phyloP scores from a whole-genome alignment of 1,140 invertebrate species.

The Pomacea maculata region DNA sequence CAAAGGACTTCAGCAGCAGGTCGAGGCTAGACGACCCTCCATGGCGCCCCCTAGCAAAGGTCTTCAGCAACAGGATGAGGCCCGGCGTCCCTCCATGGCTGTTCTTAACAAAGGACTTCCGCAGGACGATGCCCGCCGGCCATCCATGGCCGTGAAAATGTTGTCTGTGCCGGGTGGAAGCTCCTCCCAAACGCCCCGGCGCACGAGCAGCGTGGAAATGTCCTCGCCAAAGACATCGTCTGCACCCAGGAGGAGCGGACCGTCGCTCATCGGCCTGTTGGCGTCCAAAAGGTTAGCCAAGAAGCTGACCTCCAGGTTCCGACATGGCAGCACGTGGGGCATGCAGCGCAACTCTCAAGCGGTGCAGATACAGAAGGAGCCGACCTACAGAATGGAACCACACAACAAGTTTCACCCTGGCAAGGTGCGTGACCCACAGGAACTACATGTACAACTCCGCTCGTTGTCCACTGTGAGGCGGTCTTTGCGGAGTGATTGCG shows the following conservation, averaged over 20 bases:
- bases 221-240: not conserved
- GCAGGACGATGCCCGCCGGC: not conserved
- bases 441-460: not conserved
- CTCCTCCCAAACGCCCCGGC: not conserved
- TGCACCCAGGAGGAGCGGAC: constrained; percentile 13
- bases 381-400: constrained; percentile 50
- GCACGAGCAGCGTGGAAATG: constrained; percentile 5
- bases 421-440: constrained; percentile 11
- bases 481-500: no score
- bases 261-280: constrained; percentile 45
- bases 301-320: constrained; percentile 28
- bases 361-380: constrained; percentile 36
- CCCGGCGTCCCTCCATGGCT: not conserved
- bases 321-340: constrained; percentile 23
- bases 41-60: no score
- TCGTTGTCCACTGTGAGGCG: not conserved
- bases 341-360: constrained; percentile 19
- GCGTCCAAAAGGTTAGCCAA: constrained; percentile 48
- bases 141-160: not conserved
- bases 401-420: constrained; percentile 36
- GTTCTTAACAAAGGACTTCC: not conserved
- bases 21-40: no score
- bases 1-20: no score
- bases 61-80: no score
- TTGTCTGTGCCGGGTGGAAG: not conserved